Percentiles rank a stretch among this genome's conserved stretches.
Conservation (phyloP, 1,140 invertebrate genomes). For the Carposina sasakii region DNA sequence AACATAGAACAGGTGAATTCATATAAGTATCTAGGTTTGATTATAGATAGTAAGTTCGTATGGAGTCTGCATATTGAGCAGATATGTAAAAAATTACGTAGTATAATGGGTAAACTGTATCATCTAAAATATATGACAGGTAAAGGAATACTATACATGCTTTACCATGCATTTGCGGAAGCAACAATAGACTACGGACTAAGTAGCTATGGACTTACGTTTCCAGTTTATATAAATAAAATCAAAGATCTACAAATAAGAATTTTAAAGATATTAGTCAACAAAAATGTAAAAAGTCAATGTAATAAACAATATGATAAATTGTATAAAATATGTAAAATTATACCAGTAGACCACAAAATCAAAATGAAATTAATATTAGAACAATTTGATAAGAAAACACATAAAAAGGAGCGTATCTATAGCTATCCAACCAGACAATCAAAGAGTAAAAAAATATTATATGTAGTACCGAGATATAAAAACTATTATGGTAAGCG, state of each 20-base stretch:
- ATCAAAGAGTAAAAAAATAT: too few species aligned
- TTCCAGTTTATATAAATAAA: slow-evolving; percentile 11
- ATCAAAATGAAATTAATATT: background rate
- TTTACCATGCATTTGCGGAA: background rate
- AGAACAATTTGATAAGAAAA: background rate
- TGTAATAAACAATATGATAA: slow-evolving; percentile 13
- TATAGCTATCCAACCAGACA: too few species aligned
- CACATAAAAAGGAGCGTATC: background rate
- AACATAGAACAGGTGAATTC: background rate
- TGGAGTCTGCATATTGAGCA: background rate
- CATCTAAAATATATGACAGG: background rate
- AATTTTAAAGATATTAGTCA: slow-evolving; percentile 13
- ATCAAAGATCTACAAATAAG: slow-evolving; percentile 15
- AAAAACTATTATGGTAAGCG: too few species aligned
- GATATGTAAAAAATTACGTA: background rate
- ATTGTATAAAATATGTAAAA: slow-evolving; percentile 11
- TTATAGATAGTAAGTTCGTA: background rate
- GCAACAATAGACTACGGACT: slow-evolving; percentile 10
- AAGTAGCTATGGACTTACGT: slow-evolving; percentile 7
- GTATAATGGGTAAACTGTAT: background rate
- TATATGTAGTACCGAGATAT: too few species aligned
- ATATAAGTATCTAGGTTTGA: slow-evolving; percentile 3
- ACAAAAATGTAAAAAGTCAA: slow-evolving; percentile 13
- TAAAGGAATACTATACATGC: background rate
- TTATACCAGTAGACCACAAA: slow-evolving; percentile 14